Base-by-base conservation (phyloP, 1,140 invertebrate genomes). In the Drosophila biarmipes region DNA sequence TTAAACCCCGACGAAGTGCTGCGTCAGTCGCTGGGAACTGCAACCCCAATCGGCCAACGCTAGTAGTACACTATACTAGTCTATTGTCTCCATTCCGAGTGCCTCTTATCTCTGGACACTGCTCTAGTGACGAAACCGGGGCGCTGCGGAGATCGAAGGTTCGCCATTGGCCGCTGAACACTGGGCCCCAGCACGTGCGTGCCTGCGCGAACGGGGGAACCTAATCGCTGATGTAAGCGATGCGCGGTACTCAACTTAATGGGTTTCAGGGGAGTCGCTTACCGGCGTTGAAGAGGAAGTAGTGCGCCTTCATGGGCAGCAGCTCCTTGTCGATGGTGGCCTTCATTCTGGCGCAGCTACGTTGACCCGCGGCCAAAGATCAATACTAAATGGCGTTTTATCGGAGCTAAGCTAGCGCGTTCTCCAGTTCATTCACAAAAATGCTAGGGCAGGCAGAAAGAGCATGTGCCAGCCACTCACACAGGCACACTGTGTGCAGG, bases 201-300 rank as follows among this genome's bases (percentile, higher is more conserved):
- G 61, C 19, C 34, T 14, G 6, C 57, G 38, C 38, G 38, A 35
- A 40, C 58, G 17, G 21, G 51, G n/a, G 24, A 58, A 43, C 21
- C 31, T 61, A 59, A 73, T 68, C 54, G 38, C 71, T 69, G 42
- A 68, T 74, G 58, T 79, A 71, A 69, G 59, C 69, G 35, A 58
- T 57, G 58, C 34, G 31, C 43, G 55, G 35, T 59, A 56, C 40
- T 72, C 46, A 46, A 6, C 37, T 52, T 77, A 73, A 78, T 78
- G 42, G 51, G 46, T 61, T 72, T n/a, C 19, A n/a, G 34, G 8
- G 27, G 17, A 21, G 61, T 27, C 24, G 51, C 92, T 94, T 93
- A 98, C 97, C 97, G 86, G 96, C 97, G 94, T 97, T 97, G 75
- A 95, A 97, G 15, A 97, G 92, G 91, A 98, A 98, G 92, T 96